These are phyloP conservation scores for Ophraella communa DNA, from an alignment of 2,888 invertebrate genomes.

Conservation along the genomic window DNA sequence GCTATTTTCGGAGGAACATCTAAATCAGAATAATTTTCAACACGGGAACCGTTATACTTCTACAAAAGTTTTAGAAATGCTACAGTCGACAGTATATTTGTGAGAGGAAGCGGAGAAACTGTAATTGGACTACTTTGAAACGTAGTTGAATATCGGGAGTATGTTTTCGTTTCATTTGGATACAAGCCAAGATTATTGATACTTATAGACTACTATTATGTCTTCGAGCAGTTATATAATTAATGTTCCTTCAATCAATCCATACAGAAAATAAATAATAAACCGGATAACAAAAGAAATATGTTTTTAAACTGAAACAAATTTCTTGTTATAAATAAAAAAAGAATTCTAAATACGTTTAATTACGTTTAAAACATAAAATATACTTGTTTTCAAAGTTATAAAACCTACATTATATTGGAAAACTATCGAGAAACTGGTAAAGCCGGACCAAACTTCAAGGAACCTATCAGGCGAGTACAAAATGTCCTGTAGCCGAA, in stretches of 20 bases:
- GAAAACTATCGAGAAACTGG: background rate
- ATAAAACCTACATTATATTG: no score
- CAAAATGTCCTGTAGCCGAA: background rate
- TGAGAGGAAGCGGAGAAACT: conserved; percentile 8
- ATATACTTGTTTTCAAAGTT: background rate
- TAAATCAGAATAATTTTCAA: conserved; percentile 43
- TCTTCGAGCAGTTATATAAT: no score
- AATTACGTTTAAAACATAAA: no score
- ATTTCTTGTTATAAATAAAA: no score
- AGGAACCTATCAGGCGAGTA: background rate
- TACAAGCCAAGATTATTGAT: conserved; percentile 2
- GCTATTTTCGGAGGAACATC: conserved; percentile 31
- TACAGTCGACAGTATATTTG: conserved; percentile 13
- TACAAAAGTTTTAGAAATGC: conserved; percentile 28
- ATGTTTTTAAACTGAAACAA: no score
- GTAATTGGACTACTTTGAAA: conserved; percentile 15
- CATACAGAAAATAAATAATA: no score
- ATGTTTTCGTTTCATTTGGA: conserved; percentile 6
- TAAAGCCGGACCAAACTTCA: background rate
- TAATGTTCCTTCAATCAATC: no score
- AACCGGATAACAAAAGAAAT: no score
- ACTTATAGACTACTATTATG: no score
- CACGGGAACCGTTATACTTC: conserved; percentile 36
- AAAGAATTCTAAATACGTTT: no score
- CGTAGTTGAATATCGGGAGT: background rate